These are phyloP conservation scores for Cyrtonyx montezumae DNA, from an alignment of 2,113 vertebrate species.

Conservation along the genomic window DNA sequence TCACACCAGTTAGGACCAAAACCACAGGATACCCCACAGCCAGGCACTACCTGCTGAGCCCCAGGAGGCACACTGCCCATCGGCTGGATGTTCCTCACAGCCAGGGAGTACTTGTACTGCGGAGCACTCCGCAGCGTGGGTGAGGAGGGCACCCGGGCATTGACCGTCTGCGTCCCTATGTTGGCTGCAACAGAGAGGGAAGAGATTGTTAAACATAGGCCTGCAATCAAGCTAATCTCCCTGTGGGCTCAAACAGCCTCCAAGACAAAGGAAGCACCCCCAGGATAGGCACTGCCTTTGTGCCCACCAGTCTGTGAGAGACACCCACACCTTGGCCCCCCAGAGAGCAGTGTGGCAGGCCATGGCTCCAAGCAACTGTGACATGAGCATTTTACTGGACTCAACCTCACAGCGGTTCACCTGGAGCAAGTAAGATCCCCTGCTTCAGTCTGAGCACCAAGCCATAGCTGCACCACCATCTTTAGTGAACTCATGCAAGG, in stretches of 20 bases:
- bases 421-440: neutral
- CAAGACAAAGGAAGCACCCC: neutral
- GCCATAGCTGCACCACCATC: neutral
- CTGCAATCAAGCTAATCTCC: neutral
- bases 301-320: fast-evolving
- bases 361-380: neutral
- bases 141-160: slow-evolving; percentile 72
- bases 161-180: slow-evolving; percentile 92
- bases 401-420: neutral
- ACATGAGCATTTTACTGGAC: fast-evolving
- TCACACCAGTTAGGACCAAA: neutral
- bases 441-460: neutral
- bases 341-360: neutral
- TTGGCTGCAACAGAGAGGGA: slow-evolving; percentile 78
- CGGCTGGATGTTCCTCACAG: slow-evolving; percentile 79
- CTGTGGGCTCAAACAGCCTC: neutral
- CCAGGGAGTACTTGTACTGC: slow-evolving; percentile 86
- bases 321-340: fast-evolving
- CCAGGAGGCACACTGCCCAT: slow-evolving; percentile 70
- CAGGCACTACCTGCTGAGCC: slow-evolving; percentile 75
- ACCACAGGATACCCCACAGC: neutral
- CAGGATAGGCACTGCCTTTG: neutral
- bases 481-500: neutral
- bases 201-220: fast-evolving
- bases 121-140: slow-evolving; percentile 54